phyloP scores from a whole-genome alignment of 2,113 vertebrate genomes.

The Rhabdomys dilectus region DNA sequence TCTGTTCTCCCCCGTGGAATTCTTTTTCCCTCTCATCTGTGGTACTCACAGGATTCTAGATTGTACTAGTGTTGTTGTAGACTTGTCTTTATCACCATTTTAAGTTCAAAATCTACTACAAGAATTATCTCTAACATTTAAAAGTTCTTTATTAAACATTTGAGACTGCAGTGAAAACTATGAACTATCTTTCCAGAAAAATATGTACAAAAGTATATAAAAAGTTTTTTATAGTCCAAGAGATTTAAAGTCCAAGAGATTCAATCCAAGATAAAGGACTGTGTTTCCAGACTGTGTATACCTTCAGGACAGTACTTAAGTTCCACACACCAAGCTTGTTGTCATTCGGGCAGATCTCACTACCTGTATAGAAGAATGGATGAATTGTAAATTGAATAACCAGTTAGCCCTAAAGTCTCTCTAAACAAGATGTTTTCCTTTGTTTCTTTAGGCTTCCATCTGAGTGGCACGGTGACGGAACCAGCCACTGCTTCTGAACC shows the following conservation, averaged over 20 bases:
- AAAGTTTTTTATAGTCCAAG: constrained; percentile 42
- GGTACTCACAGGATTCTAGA: neutral
- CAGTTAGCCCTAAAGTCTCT: neutral
- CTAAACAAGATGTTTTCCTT: constrained; percentile 59
- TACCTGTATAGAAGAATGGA: neutral
- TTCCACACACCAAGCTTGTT: constrained; percentile 21
- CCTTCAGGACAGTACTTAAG: neutral
- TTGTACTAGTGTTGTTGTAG: constrained; percentile 49
- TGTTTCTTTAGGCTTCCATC: constrained; percentile 94
- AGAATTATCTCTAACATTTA: constrained; percentile 44
- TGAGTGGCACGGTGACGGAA: constrained; percentile 97
- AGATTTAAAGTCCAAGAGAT: constrained; percentile 36
- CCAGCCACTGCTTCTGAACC: constrained; percentile 93
- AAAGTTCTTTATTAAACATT: constrained; percentile 30
- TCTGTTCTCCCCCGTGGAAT: neutral
- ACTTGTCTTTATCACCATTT: constrained; percentile 11
- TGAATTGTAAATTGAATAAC: constrained; percentile 24
- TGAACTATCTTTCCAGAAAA: neutral
- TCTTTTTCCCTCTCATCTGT: constrained; percentile 46
- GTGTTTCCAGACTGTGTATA: constrained; percentile 40
- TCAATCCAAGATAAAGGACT: constrained; percentile 13
- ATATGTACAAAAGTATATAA: neutral
- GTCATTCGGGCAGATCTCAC: neutral
- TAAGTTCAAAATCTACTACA: constrained; percentile 12
- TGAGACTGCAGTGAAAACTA: constrained; percentile 55